Evolutionary conservation across 2,797 vertebrate genomes (phyloP).

Genomic region (Lateolabrax maculatus): DNA sequence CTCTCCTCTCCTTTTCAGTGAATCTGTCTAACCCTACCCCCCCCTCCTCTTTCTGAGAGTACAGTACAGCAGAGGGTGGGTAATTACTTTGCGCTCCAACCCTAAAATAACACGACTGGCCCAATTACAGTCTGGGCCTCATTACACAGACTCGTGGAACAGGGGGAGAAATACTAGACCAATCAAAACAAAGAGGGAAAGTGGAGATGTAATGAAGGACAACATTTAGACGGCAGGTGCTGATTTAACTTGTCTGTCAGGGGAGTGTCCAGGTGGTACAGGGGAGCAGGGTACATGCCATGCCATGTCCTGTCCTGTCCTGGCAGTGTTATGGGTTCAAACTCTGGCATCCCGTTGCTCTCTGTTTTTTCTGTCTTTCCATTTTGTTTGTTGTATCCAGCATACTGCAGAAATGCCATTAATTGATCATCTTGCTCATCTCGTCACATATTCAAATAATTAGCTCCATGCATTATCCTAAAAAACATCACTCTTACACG

Average conservation of each 20-base stretch:
- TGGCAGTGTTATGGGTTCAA: conserved; percentile 40
- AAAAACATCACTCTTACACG: conserved; percentile 26
- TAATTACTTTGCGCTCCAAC: conserved; percentile 85
- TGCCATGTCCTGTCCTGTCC: conserved; percentile 46
- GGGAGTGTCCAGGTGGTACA: conserved; percentile 58
- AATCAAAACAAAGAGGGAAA: conserved; percentile 72
- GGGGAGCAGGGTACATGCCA: conserved; percentile 34
- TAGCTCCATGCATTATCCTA: conserved; percentile 4
- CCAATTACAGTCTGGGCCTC: conserved; percentile 85
- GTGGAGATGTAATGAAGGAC: conserved; percentile 59
- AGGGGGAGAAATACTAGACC: conserved; percentile 68
- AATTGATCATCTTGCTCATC: conserved; percentile 8
- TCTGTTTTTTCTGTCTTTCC: background rate
- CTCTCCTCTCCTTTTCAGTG: conserved; percentile 18
- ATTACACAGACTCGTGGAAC: conserved; percentile 77
- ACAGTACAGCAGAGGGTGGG: conserved; percentile 73
- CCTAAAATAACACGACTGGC: conserved; percentile 87
- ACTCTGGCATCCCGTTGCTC: conserved; percentile 16
- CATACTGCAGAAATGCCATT: background rate
- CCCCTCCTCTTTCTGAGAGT: conserved; percentile 43
- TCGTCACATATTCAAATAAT: conserved; percentile 34
- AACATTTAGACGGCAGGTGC: conserved; percentile 64
- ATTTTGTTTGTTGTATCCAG: conserved; percentile 4
- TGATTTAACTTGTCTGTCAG: conserved; percentile 61
- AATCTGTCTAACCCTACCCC: conserved; percentile 3